A percentile compares a stretch with the other conserved stretches of the same genome.
Evolutionary conservation across 2,113 vertebrate species (phyloP).

Genomic region (Hydrochoerus hydrochaeris): DNA sequence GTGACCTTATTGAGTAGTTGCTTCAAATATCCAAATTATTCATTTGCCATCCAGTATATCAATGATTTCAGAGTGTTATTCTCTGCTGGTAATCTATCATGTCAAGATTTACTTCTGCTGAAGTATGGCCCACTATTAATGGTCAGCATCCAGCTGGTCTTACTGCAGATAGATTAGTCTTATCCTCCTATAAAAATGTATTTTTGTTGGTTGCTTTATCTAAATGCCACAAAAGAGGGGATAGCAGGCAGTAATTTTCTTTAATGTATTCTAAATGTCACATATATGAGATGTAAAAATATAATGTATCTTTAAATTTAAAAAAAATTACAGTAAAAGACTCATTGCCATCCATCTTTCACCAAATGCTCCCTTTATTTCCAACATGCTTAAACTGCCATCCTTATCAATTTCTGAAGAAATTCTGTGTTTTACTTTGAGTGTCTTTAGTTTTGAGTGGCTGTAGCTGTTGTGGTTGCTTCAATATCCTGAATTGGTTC

Average conservation of each 20-base stretch:
- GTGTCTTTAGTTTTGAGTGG: too few species aligned
- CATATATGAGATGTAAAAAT: neutral
- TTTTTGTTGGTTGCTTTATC: neutral
- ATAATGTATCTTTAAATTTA: neutral
- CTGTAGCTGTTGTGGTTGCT: neutral
- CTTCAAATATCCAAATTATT: constrained; percentile 35
- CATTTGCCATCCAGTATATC: neutral
- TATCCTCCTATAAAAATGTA: neutral
- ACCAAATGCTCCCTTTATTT: neutral
- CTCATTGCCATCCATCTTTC: neutral
- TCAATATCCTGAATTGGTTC: neutral
- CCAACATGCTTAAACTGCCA: neutral
- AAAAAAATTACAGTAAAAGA: neutral
- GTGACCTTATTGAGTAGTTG: neutral
- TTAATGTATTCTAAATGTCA: neutral
- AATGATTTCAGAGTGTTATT: neutral
- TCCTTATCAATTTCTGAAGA: neutral
- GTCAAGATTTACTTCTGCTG: neutral
- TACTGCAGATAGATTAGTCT: neutral
- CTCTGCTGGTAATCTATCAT: neutral
- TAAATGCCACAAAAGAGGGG: neutral
- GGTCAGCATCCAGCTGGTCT: neutral
- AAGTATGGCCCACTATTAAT: neutral
- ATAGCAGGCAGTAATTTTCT: neutral
- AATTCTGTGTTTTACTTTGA: neutral